Conservation (phyloP, 1,140 invertebrate genomes). For the Neotoxoptera formosana region DNA sequence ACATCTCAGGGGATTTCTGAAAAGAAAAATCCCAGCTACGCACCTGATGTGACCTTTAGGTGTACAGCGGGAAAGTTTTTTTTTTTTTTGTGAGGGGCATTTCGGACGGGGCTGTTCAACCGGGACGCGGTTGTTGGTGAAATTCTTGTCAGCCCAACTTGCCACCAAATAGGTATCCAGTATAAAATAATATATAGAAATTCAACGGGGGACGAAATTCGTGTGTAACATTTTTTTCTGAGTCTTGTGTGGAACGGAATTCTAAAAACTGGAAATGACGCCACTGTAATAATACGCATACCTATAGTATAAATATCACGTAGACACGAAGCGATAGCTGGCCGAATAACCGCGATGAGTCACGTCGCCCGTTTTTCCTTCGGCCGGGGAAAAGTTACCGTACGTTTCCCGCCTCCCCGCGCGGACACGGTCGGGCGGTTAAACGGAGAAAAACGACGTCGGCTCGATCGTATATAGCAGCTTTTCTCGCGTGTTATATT, state of each 20-base stretch:
- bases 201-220: background rate
- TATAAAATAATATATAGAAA: background rate
- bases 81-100: too few species aligned
- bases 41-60: too few species aligned
- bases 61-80: background rate
- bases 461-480: background rate
- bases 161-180: too few species aligned
- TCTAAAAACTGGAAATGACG: background rate
- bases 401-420: background rate
- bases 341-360: background rate
- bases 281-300: background rate
- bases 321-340: background rate
- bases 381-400: background rate
- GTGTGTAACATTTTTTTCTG: background rate
- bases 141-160: background rate
- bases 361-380: background rate
- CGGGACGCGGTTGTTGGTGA: too few species aligned
- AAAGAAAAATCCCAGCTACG: too few species aligned
- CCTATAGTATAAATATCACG: background rate
- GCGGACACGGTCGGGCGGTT: background rate
- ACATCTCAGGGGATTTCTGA: too few species aligned
- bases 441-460: conserved; percentile 4
- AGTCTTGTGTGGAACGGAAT: background rate
- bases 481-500: background rate
- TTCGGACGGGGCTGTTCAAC: too few species aligned